Evolutionary conservation across 2,113 vertebrate genomes (phyloP).

Genomic region (Onychorhynchus coronatus): DNA sequence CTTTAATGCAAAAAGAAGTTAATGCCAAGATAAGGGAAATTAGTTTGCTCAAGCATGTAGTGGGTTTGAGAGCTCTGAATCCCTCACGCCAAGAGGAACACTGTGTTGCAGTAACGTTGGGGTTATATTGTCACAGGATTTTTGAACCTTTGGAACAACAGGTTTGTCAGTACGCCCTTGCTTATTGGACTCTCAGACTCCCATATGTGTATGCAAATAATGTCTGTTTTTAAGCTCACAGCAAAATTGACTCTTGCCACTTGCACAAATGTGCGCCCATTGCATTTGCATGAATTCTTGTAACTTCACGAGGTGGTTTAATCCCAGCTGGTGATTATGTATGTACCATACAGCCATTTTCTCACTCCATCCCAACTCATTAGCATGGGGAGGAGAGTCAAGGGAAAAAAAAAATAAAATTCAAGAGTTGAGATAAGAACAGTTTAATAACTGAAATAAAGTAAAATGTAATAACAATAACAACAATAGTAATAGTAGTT

Average conservation of each 20-base stretch:
- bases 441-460: background rate
- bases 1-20: background rate
- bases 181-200: background rate
- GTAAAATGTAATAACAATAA: background rate
- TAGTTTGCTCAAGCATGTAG: background rate
- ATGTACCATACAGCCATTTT: fast-evolving
- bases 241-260: background rate
- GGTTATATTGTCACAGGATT: background rate
- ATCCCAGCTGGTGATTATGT: background rate
- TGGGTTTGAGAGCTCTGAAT: background rate
- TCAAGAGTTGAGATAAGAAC: background rate
- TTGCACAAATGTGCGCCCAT: background rate
- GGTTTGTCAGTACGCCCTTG: background rate
- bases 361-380: background rate
- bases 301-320: background rate
- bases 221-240: background rate
- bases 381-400: background rate
- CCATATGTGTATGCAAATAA: background rate
- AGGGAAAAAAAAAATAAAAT: background rate
- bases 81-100: background rate
- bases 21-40: background rate
- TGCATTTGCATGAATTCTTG: background rate
- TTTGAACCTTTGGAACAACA: background rate
- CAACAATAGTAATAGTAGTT: background rate
- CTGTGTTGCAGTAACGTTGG: background rate